Conservation (phyloP, 2,113 vertebrate genomes). For the Neolamprologus sp. region DNA sequence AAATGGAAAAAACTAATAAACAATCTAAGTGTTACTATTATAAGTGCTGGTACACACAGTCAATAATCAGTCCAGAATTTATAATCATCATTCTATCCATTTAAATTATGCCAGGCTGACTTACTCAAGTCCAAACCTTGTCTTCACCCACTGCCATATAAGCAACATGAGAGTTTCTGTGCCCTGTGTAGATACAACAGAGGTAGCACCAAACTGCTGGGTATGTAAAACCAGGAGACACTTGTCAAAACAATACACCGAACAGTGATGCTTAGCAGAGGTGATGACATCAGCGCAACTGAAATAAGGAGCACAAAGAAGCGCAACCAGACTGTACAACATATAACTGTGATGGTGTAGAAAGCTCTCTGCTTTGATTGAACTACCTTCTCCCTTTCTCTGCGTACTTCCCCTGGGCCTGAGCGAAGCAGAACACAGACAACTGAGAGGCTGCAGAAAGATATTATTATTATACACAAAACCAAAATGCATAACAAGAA, state of each 20-base stretch:
- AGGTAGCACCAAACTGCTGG: background rate
- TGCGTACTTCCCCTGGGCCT: background rate
- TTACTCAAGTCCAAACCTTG: background rate
- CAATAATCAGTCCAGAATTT: background rate
- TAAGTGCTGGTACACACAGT: background rate
- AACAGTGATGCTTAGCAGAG: background rate
- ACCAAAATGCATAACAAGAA: rapidly evolving
- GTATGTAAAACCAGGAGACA: background rate
- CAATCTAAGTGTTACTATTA: background rate
- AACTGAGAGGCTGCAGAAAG: background rate
- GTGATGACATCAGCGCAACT: background rate
- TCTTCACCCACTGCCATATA: background rate
- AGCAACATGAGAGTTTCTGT: background rate
- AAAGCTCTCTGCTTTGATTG: background rate
- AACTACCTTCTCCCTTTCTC: background rate
- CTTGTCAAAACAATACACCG: background rate
- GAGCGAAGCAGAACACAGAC: background rate
- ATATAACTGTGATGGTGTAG: background rate
- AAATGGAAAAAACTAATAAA: background rate
- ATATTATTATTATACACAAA: background rate
- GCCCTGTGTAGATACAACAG: background rate
- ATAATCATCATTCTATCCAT: background rate
- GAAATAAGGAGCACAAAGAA: background rate
- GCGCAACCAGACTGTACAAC: background rate
- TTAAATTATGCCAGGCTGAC: background rate